Conservation (phyloP, 2,113 vertebrate species). For the Tylochromis polylepis region DNA sequence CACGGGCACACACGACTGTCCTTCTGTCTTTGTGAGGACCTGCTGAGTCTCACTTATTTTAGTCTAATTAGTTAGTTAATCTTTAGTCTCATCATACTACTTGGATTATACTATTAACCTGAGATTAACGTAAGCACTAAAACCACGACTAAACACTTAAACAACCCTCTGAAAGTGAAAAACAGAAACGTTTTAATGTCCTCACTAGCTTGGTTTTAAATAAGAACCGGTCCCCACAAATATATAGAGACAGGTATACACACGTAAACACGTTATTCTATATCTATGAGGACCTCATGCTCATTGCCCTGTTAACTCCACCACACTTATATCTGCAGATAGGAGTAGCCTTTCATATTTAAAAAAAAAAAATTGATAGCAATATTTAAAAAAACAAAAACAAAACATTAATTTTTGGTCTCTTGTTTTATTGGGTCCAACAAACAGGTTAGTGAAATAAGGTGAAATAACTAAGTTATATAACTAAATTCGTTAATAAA, state of each 20-base stretch:
- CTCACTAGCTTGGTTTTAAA: not conserved
- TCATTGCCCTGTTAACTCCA: fast-evolving
- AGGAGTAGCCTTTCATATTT: not conserved
- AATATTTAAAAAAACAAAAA: not conserved
- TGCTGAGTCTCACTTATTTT: not conserved
- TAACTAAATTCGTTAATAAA: not conserved
- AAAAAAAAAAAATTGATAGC: fast-evolving
- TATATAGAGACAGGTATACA: not conserved
- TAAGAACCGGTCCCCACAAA: not conserved
- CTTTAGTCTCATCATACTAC: not conserved
- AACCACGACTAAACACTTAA: not conserved
- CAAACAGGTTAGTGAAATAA: not conserved
- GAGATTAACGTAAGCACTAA: fast-evolving
- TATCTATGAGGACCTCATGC: not conserved
- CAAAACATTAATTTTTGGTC: not conserved
- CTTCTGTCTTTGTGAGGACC: not conserved
- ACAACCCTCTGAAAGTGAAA: not conserved
- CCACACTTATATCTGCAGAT: not conserved
- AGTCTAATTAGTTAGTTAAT: not conserved
- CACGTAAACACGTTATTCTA: not conserved
- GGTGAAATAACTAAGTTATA: not conserved
- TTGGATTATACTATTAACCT: not conserved
- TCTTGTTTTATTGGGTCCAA: not conserved
- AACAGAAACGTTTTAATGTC: not conserved
- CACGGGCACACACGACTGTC: not conserved